Percentiles rank a stretch among this genome's conserved stretches.
Evolutionary conservation across 2,888 invertebrate species (phyloP).

Genomic region (Ariolimax columbianus): DNA sequence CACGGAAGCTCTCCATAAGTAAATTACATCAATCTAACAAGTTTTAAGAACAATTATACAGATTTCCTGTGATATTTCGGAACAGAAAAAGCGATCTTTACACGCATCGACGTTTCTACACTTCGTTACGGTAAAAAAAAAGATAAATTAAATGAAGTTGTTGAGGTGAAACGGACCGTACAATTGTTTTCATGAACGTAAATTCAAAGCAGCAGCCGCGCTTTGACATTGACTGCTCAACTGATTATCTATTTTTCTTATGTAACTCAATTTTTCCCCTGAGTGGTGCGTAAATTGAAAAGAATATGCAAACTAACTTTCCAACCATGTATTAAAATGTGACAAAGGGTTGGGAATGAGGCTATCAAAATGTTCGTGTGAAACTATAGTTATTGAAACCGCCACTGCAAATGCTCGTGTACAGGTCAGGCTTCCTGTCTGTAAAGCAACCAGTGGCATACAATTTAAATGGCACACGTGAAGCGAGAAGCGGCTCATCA

Average conservation of each 20-base stretch:
- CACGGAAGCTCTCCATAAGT: conserved; percentile 1
- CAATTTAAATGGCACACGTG: too few relatives aligned
- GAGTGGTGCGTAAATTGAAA: too few relatives aligned
- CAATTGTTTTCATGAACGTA: not conserved
- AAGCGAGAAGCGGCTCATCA: too few relatives aligned
- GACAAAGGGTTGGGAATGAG: too few relatives aligned
- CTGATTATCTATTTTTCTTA: not conserved
- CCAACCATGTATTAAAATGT: too few relatives aligned
- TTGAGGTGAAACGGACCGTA: not conserved
- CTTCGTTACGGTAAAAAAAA: not conserved
- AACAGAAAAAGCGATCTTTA: not conserved
- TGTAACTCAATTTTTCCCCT: too few relatives aligned
- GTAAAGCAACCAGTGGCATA: too few relatives aligned
- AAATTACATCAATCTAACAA: not conserved
- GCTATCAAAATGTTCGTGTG: too few relatives aligned
- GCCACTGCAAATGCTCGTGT: too few relatives aligned
- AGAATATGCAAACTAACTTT: too few relatives aligned
- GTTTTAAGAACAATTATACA: not conserved
- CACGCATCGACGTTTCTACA: not conserved
- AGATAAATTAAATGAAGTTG: not conserved
- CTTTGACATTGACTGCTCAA: not conserved
- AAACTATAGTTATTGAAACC: too few relatives aligned
- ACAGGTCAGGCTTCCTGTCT: too few relatives aligned
- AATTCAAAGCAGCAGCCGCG: not conserved
- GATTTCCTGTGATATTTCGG: not conserved